A percentile compares a stretch with the other conserved stretches of the same genome.
Conservation (phyloP, 1,140 invertebrate genomes). For the Kradibia gibbosae region DNA sequence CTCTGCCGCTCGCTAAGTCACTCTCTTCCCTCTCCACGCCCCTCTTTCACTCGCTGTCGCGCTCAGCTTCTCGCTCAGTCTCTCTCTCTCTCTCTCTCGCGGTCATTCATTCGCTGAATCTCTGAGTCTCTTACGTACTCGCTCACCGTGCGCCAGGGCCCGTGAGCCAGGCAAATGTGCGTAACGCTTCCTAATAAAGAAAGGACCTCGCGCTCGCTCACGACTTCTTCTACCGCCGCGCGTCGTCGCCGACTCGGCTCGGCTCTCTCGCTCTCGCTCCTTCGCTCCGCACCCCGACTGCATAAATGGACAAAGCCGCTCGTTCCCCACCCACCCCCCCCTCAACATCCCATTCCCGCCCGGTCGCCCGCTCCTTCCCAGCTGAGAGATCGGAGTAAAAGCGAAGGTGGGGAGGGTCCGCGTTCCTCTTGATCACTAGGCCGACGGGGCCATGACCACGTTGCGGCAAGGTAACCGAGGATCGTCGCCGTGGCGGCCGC, state of each 20-base stretch:
- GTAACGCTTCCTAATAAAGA: constrained; percentile 53
- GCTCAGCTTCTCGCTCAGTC: neutral
- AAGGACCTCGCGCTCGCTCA: constrained; percentile 45
- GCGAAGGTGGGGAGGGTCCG: constrained; percentile 55
- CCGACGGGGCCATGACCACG: constrained; percentile 63
- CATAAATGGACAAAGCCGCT: constrained; percentile 47
- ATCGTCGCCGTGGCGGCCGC: constrained; percentile 34
- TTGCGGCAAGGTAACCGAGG: constrained; percentile 63
- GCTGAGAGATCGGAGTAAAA: constrained; percentile 57
- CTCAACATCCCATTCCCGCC: neutral
- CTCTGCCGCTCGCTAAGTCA: too few species aligned
- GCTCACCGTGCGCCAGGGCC: too few species aligned
- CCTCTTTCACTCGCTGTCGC: constrained; percentile 3
- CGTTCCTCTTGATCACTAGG: constrained; percentile 55
- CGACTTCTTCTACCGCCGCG: constrained; percentile 33
- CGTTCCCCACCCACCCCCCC: constrained; percentile 6
- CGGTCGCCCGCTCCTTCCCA: neutral
- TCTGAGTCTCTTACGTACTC: too few species aligned
- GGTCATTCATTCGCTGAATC: too few species aligned
- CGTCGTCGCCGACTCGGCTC: neutral
- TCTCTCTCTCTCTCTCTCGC: constrained; percentile 7
- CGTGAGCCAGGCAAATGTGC: neutral
- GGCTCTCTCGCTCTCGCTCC: constrained; percentile 15
- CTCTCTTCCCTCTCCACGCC: neutral
- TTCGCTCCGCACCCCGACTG: constrained; percentile 44